Evolutionary conservation across 1,140 invertebrate species (phyloP).

Genomic region (Ruditapes philippinarum): DNA sequence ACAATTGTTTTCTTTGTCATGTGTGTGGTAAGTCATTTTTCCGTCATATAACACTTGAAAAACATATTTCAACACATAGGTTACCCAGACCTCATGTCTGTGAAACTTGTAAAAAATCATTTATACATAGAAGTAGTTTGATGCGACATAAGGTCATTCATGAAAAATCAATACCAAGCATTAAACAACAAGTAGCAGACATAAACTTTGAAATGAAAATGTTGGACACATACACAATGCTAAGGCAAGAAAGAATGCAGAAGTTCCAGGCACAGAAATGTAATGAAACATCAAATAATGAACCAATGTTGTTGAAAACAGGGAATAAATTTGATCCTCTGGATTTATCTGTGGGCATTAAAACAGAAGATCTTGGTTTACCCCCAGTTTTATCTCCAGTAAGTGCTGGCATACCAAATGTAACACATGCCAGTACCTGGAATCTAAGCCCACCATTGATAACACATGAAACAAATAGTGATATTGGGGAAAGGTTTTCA

Average conservation of each 20-base stretch:
- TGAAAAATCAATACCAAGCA: neutral
- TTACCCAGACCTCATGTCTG: slow-evolving; percentile 59
- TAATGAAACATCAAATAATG: neutral
- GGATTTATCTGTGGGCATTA: slow-evolving; percentile 57
- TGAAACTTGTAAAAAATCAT: slow-evolving; percentile 54
- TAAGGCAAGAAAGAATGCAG: slow-evolving; percentile 42
- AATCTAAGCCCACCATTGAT: slow-evolving; percentile 61
- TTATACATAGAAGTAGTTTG: slow-evolving; percentile 60
- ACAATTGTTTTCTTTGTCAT: slow-evolving; percentile 58
- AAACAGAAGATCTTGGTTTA: slow-evolving; percentile 21
- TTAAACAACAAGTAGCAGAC: slow-evolving; percentile 50
- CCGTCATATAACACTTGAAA: slow-evolving; percentile 56
- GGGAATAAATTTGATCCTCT: slow-evolving; percentile 36
- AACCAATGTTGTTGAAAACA: neutral
- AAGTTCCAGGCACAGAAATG: neutral
- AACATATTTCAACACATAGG: slow-evolving; percentile 57
- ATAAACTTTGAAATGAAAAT: slow-evolving; percentile 61
- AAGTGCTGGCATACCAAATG: slow-evolving; percentile 2
- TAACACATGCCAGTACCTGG: neutral
- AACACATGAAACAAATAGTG: slow-evolving; percentile 30
- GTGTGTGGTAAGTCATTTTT: slow-evolving; percentile 63
- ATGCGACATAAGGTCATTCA: slow-evolving; percentile 53
- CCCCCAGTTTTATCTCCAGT: slow-evolving; percentile 57
- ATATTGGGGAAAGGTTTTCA: neutral
- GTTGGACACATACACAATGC: slow-evolving; percentile 56